These are phyloP conservation scores for Porites evermanni DNA, from an alignment of 92 coral and sea anemone genomes.

Conservation along the genomic window DNA sequence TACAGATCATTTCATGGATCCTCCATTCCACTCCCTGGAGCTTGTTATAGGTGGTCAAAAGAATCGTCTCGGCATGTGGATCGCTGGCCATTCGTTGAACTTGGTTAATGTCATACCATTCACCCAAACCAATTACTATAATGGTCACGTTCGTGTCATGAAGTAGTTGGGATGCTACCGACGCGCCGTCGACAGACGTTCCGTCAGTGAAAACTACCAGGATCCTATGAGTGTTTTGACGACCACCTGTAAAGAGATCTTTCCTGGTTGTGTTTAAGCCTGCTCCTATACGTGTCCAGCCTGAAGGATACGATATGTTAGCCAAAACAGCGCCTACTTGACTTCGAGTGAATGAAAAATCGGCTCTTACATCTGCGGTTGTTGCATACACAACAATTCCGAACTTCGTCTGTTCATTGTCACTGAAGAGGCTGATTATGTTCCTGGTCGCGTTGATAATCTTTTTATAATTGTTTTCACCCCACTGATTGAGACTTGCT, in stretches of 20 bases:
- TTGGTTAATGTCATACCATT: slow-evolving; percentile 10
- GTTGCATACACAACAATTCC: slow-evolving; percentile 31
- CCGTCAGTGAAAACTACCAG: slow-evolving; percentile 36
- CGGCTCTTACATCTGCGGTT: slow-evolving; percentile 11
- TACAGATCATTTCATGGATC: slow-evolving; percentile 30
- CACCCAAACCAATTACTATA: slow-evolving; percentile 33
- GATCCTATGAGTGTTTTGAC: slow-evolving; percentile 12
- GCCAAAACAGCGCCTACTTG: background rate
- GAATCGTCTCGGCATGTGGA: background rate
- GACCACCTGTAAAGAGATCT: background rate
- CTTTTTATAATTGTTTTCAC: slow-evolving; percentile 29
- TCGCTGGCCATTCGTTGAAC: slow-evolving; percentile 5
- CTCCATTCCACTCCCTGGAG: background rate
- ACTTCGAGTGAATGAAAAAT: background rate
- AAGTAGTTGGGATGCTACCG: slow-evolving; percentile 22
- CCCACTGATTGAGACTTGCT: slow-evolving; percentile 30
- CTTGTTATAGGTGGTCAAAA: slow-evolving; percentile 4
- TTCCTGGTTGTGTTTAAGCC: slow-evolving; percentile 24
- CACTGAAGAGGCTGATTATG: background rate
- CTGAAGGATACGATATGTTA: background rate
- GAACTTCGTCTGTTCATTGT: background rate
- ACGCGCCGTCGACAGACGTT: slow-evolving; percentile 22
- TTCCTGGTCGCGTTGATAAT: background rate
- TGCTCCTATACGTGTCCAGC: slow-evolving; percentile 36
- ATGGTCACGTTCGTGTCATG: slow-evolving; percentile 39